Evolutionary conservation across 2,113 vertebrate species (phyloP), one percentile per base, ranked within the genome.

Genomic region (Machaerirhynchus nigripectus): DNA sequence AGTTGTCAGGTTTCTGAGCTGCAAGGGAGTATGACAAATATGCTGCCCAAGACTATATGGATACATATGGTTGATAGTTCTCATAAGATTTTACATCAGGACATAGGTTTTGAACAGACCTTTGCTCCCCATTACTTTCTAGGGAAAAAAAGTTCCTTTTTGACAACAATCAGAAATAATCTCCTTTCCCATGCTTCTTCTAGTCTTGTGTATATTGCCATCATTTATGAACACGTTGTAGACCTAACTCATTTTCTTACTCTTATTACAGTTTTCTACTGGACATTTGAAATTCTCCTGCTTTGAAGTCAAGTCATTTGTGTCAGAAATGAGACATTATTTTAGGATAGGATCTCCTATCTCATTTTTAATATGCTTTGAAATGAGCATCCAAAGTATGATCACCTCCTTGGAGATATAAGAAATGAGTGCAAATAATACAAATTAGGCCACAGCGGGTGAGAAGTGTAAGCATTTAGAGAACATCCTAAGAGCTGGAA

Each of bases 151-250:
- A 24, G 2, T 22, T n/a, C 1, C 1, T 68, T 79, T 95, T 26
- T 83, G 10, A 47, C 13, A 33, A 63, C 19, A 37, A 20, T 28
- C 23, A 75, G 17, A 90, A 73, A 42, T 1, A 50, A 39, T 3
- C 2, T 71, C 13, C 3, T 79, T 77, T 67, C 7, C 47, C 13
- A 47, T 40, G 28, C 5, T 74, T 30, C 28, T 60, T 7, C 31
- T 60, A 56, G 9, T 60, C 7, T 13, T 37, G 7, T 28, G 13
- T 42, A 26, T 1, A 8, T n/a, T 74, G 26, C 5, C 1, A 2
- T 47, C 24, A 35, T 67, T 73, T 77, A 44, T 49, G 13, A 35
- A 76, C 92, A 42, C 2, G 4, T 33, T 63, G 13, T 23, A 64
- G 37, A 53, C 7, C 37, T 42, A 83, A 27, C 9, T 93, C 2